Percentiles rank a stretch among this genome's conserved stretches.
phyloP scores from a whole-genome alignment of 2,888 invertebrate genomes.

The Lochmaea capreae region DNA sequence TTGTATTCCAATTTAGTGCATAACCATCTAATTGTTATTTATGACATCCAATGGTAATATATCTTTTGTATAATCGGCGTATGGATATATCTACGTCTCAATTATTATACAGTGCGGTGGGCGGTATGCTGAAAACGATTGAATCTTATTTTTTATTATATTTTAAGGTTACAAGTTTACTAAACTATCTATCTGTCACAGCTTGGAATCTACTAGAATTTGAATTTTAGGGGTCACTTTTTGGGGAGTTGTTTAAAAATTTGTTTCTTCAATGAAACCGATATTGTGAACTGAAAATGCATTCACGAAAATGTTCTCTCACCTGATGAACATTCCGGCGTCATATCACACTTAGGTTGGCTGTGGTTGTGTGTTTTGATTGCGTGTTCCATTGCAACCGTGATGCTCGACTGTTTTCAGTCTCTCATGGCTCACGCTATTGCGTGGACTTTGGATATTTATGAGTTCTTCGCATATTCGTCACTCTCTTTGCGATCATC shows the following conservation, averaged over 20 bases:
- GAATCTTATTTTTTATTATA: no score
- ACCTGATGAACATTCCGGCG: conserved; percentile 43
- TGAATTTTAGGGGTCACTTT: no score
- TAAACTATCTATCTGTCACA: no score
- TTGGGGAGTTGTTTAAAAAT: no score
- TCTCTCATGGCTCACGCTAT: conserved; percentile 56
- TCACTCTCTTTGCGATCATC: conserved; percentile 50
- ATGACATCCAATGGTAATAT: conserved; percentile 57
- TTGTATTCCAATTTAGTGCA: conserved; percentile 60
- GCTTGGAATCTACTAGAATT: no score
- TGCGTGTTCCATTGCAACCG: conserved; percentile 42
- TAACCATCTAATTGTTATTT: conserved; percentile 62
- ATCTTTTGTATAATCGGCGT: conserved; percentile 56
- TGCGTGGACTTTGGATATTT: conserved; percentile 62
- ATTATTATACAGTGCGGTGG: neutral
- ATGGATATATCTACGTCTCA: conserved; percentile 15
- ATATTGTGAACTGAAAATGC: no score
- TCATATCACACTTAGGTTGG: neutral
- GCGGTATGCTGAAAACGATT: neutral
- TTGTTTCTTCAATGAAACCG: no score
- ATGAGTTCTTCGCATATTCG: conserved; percentile 59
- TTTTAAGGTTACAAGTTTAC: no score
- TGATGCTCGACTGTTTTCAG: conserved; percentile 46
- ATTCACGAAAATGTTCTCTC: conserved; percentile 10
- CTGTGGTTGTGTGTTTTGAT: conserved; percentile 24